Evolutionary conservation across 1,140 invertebrate genomes (phyloP), one percentile per base, ranked within the genome.

Genomic region (Macrotrachela quadricornifera): DNA sequence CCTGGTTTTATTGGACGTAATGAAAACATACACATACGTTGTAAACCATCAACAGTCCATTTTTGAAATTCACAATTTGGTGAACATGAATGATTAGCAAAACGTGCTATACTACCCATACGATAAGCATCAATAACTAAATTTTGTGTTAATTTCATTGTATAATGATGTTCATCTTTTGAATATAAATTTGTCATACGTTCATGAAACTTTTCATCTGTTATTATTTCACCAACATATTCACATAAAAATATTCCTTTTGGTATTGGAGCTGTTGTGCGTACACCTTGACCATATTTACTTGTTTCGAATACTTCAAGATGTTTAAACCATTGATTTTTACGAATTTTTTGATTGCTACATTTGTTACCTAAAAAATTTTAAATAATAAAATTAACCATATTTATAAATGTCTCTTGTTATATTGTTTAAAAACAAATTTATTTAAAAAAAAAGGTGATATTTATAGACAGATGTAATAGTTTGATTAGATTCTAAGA

Each of bases 11-110:
- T 81, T 15, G 77, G 75, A 59, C 80, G 76, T 56, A 79, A 80
- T 57, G 83, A 82, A 68, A 96, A 97, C 72, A 97, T 96, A 0
- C 92, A 91, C 61, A 97, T 87, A 57, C 90, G 74, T 12, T 94
- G 68, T 67, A 91, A 83, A 3, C 90, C 90, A 71, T 90, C 91
- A 0, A 96, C 87, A 0, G 87, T 95, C 91, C 91, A 97, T 77
- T 96, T 96, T 71, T 96, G 88, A 0, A 91, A 96, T 73, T 92
- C 87, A 10, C 86, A 83, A 68, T 96, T 96, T 0, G 91, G 90
- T 64, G 94, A 85, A 71, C 91, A 96, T 45, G 86, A 91, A 66
- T 96, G 92, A 71, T 97, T 97, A 54, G 96, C 92, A 68, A 96
- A 96, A 40, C 92, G 70, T 0, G 90, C 94, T 49, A 87, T 80